These are phyloP conservation scores for Dunckerocampus dactyliophorus DNA, from an alignment of 2,113 vertebrate genomes.

Conservation along the genomic window DNA sequence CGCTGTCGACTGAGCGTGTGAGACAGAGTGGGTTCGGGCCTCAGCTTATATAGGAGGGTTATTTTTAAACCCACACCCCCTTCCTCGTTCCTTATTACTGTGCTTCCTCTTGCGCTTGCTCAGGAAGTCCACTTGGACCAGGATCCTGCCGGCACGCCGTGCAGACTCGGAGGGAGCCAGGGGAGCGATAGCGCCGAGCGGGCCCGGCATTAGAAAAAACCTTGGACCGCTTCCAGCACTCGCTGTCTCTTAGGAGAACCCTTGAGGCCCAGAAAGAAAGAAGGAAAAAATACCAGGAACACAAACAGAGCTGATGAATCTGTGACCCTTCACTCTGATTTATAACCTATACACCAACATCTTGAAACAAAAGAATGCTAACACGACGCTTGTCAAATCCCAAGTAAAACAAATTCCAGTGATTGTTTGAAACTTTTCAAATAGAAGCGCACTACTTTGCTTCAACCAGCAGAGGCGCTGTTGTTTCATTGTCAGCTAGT, in stretches of 20 bases:
- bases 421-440: not conserved
- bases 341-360: not conserved
- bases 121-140: conserved; percentile 85
- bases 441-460: not conserved
- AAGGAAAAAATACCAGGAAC: not conserved
- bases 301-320: not conserved
- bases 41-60: conserved; percentile 87
- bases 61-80: conserved; percentile 89
- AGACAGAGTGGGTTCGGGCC: conserved; percentile 70
- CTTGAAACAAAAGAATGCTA: not conserved
- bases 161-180: conserved; percentile 67
- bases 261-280: not conserved
- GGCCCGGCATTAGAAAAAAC: conserved; percentile 34
- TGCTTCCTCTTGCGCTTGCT: conserved; percentile 85
- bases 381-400: not conserved
- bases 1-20: conserved; percentile 51
- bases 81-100: conserved; percentile 84
- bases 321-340: not conserved
- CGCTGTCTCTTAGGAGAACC: too few species aligned
- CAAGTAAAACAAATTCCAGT: too few species aligned
- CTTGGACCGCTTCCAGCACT: conserved; percentile 35
- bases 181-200: conserved; percentile 70
- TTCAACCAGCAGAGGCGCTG: not conserved
- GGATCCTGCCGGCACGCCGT: conserved; percentile 79
- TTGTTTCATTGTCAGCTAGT: not conserved